A percentile compares a stretch with the other conserved stretches of the same genome.
phyloP scores from a whole-genome alignment of 2,113 vertebrate genomes.

The Bos javanicus region DNA sequence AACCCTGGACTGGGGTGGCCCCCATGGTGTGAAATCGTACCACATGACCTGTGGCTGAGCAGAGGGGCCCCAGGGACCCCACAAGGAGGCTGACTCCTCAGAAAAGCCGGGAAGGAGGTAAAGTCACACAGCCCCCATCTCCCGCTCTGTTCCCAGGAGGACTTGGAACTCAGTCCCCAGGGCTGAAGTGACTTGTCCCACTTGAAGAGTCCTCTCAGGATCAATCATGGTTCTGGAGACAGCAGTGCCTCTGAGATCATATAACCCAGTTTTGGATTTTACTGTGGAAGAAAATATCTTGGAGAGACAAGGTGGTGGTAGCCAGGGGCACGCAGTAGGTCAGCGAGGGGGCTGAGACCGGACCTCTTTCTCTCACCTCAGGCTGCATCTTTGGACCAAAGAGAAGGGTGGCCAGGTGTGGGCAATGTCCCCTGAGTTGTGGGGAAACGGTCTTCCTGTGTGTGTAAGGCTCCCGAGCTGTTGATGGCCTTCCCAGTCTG shows the following conservation, averaged over 20 bases:
- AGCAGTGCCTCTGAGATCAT: not conserved
- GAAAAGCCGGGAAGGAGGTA: not conserved
- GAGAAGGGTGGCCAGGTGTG: not conserved
- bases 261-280: not conserved
- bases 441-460: not conserved
- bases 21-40: not conserved
- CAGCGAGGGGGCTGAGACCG: not conserved
- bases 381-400: not conserved
- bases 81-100: not conserved
- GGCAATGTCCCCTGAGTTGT: not conserved
- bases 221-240: not conserved
- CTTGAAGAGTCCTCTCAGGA: not conserved
- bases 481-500: not conserved
- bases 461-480: not conserved
- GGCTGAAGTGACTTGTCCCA: not conserved
- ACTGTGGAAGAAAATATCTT: not conserved
- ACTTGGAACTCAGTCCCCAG: not conserved
- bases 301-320: not conserved
- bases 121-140: fast-evolving
- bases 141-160: not conserved
- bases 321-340: not conserved
- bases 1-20: not conserved
- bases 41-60: not conserved
- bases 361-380: not conserved
- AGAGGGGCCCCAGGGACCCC: not conserved